Conservation (phyloP, 2,888 invertebrate genomes). For the Dioctria linearis region DNA sequence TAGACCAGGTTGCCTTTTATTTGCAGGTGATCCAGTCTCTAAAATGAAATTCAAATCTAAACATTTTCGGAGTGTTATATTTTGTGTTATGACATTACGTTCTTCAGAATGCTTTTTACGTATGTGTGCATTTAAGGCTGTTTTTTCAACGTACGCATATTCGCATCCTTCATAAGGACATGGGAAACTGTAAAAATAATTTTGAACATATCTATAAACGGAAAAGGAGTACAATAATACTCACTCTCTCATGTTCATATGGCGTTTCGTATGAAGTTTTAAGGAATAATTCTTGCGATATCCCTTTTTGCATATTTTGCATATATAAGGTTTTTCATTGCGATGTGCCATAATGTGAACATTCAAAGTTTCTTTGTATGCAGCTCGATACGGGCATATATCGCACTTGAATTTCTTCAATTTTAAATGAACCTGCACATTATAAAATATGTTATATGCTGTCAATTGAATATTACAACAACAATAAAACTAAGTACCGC, state of each 20-base stretch:
- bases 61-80: not conserved
- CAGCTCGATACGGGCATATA: conserved; percentile 64
- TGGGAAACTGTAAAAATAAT: conserved; percentile 28
- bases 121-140: conserved; percentile 54
- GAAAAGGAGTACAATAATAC: not conserved
- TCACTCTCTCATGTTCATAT: conserved; percentile 63
- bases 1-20: not conserved
- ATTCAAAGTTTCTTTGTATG: conserved; percentile 65
- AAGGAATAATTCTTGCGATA: conserved; percentile 66
- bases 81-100: not conserved
- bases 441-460: not conserved
- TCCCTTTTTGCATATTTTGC: conserved; percentile 63
- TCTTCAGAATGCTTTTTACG: conserved; percentile 46
- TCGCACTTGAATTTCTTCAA: conserved; percentile 42
- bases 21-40: not conserved
- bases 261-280: conserved; percentile 64
- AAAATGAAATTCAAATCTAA: not conserved
- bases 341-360: conserved; percentile 66
- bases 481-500: conserved; percentile 56
- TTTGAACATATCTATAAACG: no score
- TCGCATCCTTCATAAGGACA: conserved; percentile 55
- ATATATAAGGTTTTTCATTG: conserved; percentile 64
- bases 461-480: no score
- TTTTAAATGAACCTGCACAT: conserved; percentile 53
- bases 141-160: conserved; percentile 49